Evolutionary conservation across 2,888 invertebrate species (phyloP).

Genomic region (Aelia acuminata): DNA sequence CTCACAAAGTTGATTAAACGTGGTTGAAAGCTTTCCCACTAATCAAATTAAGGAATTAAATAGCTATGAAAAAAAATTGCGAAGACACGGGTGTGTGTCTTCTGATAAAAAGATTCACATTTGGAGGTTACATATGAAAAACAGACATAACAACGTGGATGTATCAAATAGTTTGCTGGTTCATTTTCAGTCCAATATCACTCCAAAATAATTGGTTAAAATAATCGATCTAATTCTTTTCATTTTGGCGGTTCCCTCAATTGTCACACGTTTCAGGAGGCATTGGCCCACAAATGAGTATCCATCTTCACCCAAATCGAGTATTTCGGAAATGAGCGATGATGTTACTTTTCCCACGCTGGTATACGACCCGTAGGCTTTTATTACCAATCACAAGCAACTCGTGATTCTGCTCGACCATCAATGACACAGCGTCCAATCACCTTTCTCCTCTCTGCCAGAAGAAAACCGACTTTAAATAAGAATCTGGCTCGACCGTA

Average conservation of each 20-base stretch:
- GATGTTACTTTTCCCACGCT: neutral
- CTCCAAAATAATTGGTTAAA: no score
- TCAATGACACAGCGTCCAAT: neutral
- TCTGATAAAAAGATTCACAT: no score
- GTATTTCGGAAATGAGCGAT: neutral
- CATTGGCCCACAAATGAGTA: neutral
- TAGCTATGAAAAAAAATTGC: no score
- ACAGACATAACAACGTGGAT: no score
- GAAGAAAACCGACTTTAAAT: neutral
- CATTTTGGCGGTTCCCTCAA: neutral
- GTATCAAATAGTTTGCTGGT: no score
- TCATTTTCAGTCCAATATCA: no score
- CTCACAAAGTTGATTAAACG: no score
- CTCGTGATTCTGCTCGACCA: neutral
- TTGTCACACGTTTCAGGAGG: neutral
- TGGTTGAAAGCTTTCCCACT: no score
- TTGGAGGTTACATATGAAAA: no score
- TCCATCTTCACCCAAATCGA: neutral
- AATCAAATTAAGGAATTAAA: no score
- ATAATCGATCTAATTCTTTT: no score
- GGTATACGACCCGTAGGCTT: neutral
- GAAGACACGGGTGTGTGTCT: no score
- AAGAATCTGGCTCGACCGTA: neutral
- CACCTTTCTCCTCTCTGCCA: neutral
- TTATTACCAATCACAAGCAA: conserved; percentile 10